Evolutionary conservation across 2,797 vertebrate species (phyloP), one percentile per base, ranked within the genome.

Genomic region (Miichthys miiuy): DNA sequence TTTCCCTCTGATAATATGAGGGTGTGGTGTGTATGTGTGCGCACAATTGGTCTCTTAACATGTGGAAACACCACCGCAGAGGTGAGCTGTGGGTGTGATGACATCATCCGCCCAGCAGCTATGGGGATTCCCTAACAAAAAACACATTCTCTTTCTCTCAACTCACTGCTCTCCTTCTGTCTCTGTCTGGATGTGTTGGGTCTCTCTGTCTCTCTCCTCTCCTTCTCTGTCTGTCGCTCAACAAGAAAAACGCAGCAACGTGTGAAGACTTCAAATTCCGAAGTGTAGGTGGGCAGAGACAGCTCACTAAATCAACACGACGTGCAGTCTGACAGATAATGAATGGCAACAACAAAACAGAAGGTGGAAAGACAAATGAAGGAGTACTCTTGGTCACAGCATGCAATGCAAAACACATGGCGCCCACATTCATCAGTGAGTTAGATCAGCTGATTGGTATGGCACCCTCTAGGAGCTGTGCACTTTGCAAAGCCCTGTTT

Each of bases 41-140:
- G 69, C 60, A 60, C 55, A 88, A 90, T 91, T 91, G 92, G 87
- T 93, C 89, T 92, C 88, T 79, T 73, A 76, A 89, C 87, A 90
- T 93, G 91, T 95, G 88, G 87, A 87, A 91, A 94, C 89, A 82
- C 64, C 87, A 83, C 81, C 80, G 44, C 75, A 78, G 90, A 93
- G 87, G 92, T 92, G 87, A 91, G 83, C 83, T 75, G 91, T 85
- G 83, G 83, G 84, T 72, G 84, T 82, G 79, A 57, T 94, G 91
- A 92, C 88, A 83, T 94, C 87, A 92, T 89, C 75, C 60, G 65
- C 71, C 83, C 73, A 84, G 87, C 86, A 92, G 88, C 88, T 64
- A 84, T 80, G 93, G 93, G 93, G 91, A 94, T 94, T 93, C 92
- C 94, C 90, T 90, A 87, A 93, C 81, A 77, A 68, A 87, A 78